A percentile compares a stretch with the other conserved stretches of the same genome.
Evolutionary conservation across 1,140 invertebrate genomes (phyloP).

Genomic region (Lordiphosa mommai): DNA sequence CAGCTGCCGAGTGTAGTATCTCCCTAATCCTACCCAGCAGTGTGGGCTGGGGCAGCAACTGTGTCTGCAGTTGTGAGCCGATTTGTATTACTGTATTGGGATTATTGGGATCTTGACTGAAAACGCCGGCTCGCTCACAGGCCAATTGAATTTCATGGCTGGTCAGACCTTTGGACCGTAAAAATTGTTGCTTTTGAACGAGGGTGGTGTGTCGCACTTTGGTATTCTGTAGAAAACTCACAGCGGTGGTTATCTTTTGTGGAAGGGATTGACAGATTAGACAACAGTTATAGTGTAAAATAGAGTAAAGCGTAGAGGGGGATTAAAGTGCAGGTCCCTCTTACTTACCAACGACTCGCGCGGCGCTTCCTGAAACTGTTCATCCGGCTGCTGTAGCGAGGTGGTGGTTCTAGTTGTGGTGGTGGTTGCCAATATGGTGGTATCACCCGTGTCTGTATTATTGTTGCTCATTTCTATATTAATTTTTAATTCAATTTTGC

Average conservation of each 20-base stretch:
- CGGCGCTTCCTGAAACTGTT: slow-evolving; percentile 33
- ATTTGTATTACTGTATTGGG: slow-evolving; percentile 74
- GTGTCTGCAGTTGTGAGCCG: slow-evolving; percentile 57
- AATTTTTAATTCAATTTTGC: slow-evolving; percentile 73
- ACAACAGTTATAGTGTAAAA: slow-evolving; percentile 25
- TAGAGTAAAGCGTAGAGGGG: background rate
- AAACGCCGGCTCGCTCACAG: slow-evolving; percentile 83
- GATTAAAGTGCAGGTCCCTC: background rate
- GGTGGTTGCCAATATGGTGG: slow-evolving; percentile 51
- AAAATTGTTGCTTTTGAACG: slow-evolving; percentile 88
- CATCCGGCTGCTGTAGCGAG: slow-evolving; percentile 19
- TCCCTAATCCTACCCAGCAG: slow-evolving; percentile 83
- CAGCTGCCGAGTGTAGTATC: slow-evolving; percentile 84
- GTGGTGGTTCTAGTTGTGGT: slow-evolving; percentile 39
- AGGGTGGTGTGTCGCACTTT: slow-evolving; percentile 88
- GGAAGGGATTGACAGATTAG: slow-evolving; percentile 39
- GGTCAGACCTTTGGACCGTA: slow-evolving; percentile 89
- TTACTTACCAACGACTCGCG: slow-evolving; percentile 68
- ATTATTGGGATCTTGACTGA: slow-evolving; percentile 69
- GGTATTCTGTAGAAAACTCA: slow-evolving; percentile 92
- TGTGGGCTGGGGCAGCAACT: slow-evolving; percentile 72
- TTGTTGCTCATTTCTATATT: slow-evolving; percentile 66
- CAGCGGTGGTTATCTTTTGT: slow-evolving; percentile 88
- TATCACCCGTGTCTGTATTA: slow-evolving; percentile 77
- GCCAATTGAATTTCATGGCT: slow-evolving; percentile 89